These are phyloP conservation scores for Cherax quadricarinatus DNA, from an alignment of 1,140 invertebrate genomes.

Conservation along the genomic window DNA sequence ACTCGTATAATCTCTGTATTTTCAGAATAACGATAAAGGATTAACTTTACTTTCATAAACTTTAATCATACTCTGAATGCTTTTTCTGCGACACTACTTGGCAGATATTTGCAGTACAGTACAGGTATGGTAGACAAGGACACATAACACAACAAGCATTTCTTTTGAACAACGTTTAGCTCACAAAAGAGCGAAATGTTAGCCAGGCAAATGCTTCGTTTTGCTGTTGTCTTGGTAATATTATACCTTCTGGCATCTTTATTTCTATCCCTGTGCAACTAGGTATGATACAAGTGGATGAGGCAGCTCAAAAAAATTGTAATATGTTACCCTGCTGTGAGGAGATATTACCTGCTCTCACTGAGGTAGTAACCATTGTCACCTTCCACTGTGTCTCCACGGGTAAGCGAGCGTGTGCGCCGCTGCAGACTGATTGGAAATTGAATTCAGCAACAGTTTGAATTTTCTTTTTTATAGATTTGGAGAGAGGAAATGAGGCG, in stretches of 20 bases:
- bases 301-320: background rate
- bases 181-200: too few species aligned
- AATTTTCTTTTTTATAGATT: background rate
- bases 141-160: too few species aligned
- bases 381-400: slow-evolving; percentile 53
- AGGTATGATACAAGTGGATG: background rate
- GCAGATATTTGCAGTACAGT: background rate
- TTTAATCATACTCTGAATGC: background rate
- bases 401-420: slow-evolving; percentile 54
- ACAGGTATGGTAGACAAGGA: background rate
- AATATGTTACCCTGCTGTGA: background rate
- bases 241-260: too few species aligned
- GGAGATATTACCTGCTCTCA: slow-evolving; percentile 41
- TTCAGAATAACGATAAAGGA: background rate
- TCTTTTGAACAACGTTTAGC: too few species aligned
- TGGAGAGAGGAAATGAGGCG: background rate
- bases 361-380: slow-evolving; percentile 25
- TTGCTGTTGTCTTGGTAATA: too few species aligned
- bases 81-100: background rate
- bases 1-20: too few species aligned
- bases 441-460: slow-evolving; percentile 4
- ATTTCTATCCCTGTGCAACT: background rate
- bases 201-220: too few species aligned
- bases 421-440: slow-evolving; percentile 52
- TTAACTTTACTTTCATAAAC: background rate